These are phyloP conservation scores for Pseudochromis fuscus DNA, from an alignment of 2,797 vertebrate species.

Conservation along the genomic window DNA sequence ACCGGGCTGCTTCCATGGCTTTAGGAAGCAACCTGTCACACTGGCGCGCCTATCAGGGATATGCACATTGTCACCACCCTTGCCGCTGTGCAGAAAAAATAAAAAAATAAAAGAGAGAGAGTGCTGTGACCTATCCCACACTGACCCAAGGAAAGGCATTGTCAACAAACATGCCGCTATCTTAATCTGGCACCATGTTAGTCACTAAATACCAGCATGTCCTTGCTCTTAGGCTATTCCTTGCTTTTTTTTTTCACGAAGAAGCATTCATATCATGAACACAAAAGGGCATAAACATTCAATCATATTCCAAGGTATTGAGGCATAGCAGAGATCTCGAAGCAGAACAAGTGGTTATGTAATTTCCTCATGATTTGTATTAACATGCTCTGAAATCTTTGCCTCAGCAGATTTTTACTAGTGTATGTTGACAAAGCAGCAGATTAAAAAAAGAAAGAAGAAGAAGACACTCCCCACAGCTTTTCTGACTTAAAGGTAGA, in stretches of 20 bases:
- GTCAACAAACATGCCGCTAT: conserved; percentile 38
- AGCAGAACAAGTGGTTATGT: conserved; percentile 40
- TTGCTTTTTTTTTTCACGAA: background rate
- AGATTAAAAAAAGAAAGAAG: too few relatives aligned
- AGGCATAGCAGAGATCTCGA: conserved; percentile 11
- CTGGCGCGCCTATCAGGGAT: conserved; percentile 17
- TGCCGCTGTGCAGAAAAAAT: conserved; percentile 8
- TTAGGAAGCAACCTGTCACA: conserved; percentile 37
- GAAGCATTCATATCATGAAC: conserved; percentile 17
- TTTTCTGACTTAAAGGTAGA: conserved; percentile 45
- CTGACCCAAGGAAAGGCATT: conserved; percentile 27
- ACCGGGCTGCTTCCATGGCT: background rate
- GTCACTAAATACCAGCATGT: conserved; percentile 41
- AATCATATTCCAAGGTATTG: conserved; percentile 19
- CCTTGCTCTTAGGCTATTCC: conserved; percentile 16
- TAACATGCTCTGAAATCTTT: conserved; percentile 40
- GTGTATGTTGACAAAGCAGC: conserved; percentile 37
- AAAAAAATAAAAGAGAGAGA: too few relatives aligned
- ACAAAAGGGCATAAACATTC: conserved; percentile 22
- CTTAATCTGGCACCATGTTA: conserved; percentile 37
- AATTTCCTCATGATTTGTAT: conserved; percentile 47
- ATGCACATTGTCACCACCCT: conserved; percentile 28
- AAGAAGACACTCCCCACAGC: background rate
- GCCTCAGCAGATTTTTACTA: conserved; percentile 21
- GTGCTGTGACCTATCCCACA: conserved; percentile 31